Evolutionary conservation across 2,113 vertebrate species (phyloP), one percentile per base, ranked within the genome.

Genomic region (Tragulus kanchil): DNA sequence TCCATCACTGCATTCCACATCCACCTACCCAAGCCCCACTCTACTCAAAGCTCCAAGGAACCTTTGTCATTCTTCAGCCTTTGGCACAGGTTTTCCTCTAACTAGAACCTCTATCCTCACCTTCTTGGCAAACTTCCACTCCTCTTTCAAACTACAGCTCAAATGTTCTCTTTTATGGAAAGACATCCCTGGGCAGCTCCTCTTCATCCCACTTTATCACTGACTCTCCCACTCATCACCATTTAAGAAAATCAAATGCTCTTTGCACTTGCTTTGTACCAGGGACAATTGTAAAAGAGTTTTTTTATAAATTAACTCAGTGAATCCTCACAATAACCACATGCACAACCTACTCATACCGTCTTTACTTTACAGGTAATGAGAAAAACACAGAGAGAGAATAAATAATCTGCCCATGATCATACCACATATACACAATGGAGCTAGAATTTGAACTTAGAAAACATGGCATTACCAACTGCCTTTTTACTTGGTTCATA

Each of bases 11-110:
- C 19, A 58, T 81, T 26, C 3, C 10, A 15, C 16, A 36, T 36
- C 4, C 52, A n/a, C 56, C 3, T 2, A 10, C 12, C 36, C 3
- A 11, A 7, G 45, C 2, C 25, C 25, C 2, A 31, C 3, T 25
- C 11, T 28, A 26, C 25, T 28, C 23, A 61, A 8, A 21, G 0
- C 56, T 71, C 12, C 5, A 19, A 82, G 23, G 4, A 81, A n/a
- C 0, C 13, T 42, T 31, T n/a, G 48, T 13, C 19, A 90, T 1
- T 36, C 25, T 42, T 87, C 28, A 50, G 5, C 19, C 36, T 36
- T 45, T 28, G 52, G 14, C 4, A 21, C 5, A 14, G 8, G 6
- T 8, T 85, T 64, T 31, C 6, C 3, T 31, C 67, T 54, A 3
- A 77, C 5, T 4, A n/a, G 16, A 81, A 56, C 48, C 42, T 62